Conservation (phyloP, 2,113 vertebrate species). For the Edolisoma coerulescens region DNA sequence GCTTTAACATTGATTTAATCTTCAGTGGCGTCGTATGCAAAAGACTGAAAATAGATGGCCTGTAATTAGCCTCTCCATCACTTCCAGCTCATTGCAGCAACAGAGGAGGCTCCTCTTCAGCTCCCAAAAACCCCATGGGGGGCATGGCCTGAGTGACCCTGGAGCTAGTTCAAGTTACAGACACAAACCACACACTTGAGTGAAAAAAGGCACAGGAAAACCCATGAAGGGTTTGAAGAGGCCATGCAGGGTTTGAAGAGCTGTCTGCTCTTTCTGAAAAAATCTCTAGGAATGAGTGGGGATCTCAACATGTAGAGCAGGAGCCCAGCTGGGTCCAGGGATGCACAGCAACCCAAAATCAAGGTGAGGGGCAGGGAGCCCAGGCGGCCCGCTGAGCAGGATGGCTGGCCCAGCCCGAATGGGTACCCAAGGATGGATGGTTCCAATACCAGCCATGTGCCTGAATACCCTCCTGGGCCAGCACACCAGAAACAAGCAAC, state of each 20-base stretch:
- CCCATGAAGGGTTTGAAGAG: background rate
- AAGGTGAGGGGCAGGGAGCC: background rate
- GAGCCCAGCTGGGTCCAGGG: rapidly evolving
- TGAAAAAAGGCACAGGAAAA: background rate
- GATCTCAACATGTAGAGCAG: rapidly evolving
- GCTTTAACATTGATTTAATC: constrained; percentile 4
- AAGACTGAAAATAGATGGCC: background rate
- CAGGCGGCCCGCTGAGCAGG: rapidly evolving
- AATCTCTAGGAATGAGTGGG: rapidly evolving
- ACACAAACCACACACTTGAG: background rate
- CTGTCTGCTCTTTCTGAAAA: background rate
- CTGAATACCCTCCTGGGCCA: rapidly evolving
- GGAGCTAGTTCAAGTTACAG: background rate
- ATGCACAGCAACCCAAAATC: background rate
- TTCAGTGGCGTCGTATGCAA: background rate
- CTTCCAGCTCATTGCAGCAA: background rate
- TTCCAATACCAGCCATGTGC: rapidly evolving
- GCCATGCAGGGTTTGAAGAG: background rate
- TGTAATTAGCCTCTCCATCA: background rate
- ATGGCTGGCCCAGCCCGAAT: rapidly evolving
- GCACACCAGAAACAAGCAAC: rapidly evolving
- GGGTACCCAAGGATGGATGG: background rate
- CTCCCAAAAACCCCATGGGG: rapidly evolving
- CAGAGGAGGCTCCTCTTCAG: rapidly evolving
- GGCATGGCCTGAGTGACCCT: rapidly evolving